Evolutionary conservation across 2,888 invertebrate species (phyloP), one percentile per base, ranked within the genome.

Genomic region (Lycocerus yunnanus): DNA sequence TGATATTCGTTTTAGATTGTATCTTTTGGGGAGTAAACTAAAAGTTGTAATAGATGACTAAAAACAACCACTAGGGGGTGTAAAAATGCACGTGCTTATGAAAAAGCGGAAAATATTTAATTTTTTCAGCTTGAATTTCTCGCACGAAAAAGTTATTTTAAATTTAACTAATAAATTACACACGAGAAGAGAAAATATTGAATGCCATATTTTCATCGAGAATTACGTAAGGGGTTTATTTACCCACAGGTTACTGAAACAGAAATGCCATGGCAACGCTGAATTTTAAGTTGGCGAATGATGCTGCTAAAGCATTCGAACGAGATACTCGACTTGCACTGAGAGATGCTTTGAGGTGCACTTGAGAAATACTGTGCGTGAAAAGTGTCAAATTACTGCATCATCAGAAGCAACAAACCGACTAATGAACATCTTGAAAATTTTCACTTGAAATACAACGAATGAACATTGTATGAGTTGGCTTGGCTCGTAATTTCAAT

Each of bases 401-500:
- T 79, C 78, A 75, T 73, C 78, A 74, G 77, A 77, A 72, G 73
- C 68, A 76, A 80, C 78, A 77, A 74, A 78, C 75, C 76, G 77
- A 74, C 77, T 80, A 80, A 80, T 80, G 80, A 80, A 80, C 80
- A 77, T 78, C 79, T 79, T 79, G 76, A 80, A 59, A 61, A 66
- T 61, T 16, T 71, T 66, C 65, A 27, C 75, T 63, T 15, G 68
- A 68, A 60, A 58, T 61, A 14, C 71, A 61, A 18, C 24, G 5
- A 58, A 72, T 24, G 27, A 15, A 21, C 15, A 18, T 68, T 58
- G 20, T 20, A 58, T 18, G 68, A 18, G 43, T 68, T 43, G 21
- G 66, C 24, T 66, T 15, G 18, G n/a, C 20, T 20, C 61, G 2
- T 68, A 27, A 58, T 15, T 68, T 58, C 9, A 14, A 24, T 66